Base-by-base conservation (phyloP, 2,888 invertebrate genomes). In the Synanthedon formicaeformis region DNA sequence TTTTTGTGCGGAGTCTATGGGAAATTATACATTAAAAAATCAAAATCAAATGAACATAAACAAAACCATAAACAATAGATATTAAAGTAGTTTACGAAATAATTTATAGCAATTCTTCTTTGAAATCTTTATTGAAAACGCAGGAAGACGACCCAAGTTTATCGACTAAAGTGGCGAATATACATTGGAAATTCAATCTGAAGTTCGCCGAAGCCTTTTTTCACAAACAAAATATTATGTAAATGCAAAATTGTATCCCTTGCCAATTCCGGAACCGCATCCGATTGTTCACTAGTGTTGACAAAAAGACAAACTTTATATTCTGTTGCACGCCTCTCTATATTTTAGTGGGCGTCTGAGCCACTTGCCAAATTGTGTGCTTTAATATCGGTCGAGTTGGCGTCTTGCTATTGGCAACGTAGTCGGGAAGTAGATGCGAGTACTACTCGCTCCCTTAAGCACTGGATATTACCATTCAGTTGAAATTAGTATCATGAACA, bases 321-420 rank as follows among this genome's bases (percentile, higher is more conserved):
- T 76, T 70, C 63, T 66, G 65, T 68, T 69, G 69, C 64, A 66
- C 62, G 63, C 66, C 61, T 64, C 64, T 59, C 57, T 63, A 66
- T 72, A 63, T 60, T 75, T 71, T 63, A 64, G 64, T 57, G 63
- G 61, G 64, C 65, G 66, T 64, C 66, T 64, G 66, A 58, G 58
- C 59, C 61, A 66, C 67, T 76, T 84, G 85, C 84, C 84, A 83
- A 85, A 83, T 83, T 71, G 77, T 67, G 65, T 75, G 67, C 72
- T 75, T 79, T 80, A 81, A 79, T 80, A 80, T 77, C 67, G 71
- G 67, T 65, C 62, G 64, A 69, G 68, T 71, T 76, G 75, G 71
- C 72, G 61, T 64, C 57, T 64, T 66, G 67, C 64, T 71, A 75
- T 75, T 78, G 78, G 74, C 75, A 75, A 14, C 45, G 49, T 49